Conservation (phyloP, 1,140 invertebrate species). For the Sarcophaga bullata region DNA sequence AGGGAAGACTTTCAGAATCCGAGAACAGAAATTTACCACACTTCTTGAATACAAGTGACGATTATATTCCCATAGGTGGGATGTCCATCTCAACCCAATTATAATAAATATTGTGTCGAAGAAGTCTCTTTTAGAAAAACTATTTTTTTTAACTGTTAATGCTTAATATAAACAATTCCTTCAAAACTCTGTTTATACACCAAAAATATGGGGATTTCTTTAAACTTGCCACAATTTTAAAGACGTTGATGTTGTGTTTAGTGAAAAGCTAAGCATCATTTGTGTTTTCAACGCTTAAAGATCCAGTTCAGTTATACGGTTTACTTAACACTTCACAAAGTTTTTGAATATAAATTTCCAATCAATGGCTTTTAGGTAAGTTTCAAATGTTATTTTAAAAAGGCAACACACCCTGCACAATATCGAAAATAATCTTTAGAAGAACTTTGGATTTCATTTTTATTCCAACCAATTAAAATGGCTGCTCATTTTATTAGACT, state of each 20-base stretch:
- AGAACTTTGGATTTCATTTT: not conserved
- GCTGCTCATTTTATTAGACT: slow-evolving; percentile 48
- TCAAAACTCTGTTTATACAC: not conserved
- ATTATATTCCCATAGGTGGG: no score
- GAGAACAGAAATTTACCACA: no score
- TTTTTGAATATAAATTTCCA: not conserved
- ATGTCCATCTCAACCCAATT: no score
- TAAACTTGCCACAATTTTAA: not conserved
- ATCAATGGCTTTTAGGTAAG: slow-evolving; percentile 33
- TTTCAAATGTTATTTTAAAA: not conserved
- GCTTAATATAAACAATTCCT: no score
- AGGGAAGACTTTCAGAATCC: no score
- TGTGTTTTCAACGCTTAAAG: slow-evolving; percentile 6
- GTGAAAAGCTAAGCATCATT: slow-evolving; percentile 24
- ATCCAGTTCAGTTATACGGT: not conserved
- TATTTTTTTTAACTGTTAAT: no score
- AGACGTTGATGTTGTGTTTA: slow-evolving; percentile 28
- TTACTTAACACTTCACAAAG: not conserved
- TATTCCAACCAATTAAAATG: not conserved
- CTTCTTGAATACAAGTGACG: no score
- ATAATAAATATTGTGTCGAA: no score
- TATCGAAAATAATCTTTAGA: not conserved
- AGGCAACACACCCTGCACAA: not conserved
- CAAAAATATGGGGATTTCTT: no score
- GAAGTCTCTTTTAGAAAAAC: no score